phyloP scores from a whole-genome alignment of 2,797 vertebrate species.

The Mastacembelus armatus region DNA sequence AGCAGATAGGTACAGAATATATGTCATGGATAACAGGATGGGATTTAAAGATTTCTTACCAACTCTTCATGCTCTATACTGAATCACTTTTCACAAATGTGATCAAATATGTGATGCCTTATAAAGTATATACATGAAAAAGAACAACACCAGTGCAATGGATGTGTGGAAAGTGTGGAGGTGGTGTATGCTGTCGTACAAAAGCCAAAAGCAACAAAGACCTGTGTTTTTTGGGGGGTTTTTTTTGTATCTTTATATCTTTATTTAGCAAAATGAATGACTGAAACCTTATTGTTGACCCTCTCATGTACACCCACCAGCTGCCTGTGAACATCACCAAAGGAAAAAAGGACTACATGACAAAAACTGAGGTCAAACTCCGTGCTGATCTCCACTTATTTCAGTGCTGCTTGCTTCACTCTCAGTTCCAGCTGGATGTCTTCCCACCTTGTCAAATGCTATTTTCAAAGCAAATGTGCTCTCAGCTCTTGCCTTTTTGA shows the following conservation, averaged over 20 bases:
- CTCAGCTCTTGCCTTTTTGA: slow-evolving; percentile 2
- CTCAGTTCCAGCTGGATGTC: background rate
- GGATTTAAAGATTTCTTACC: background rate
- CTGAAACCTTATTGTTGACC: slow-evolving; percentile 2
- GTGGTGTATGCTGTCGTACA: background rate
- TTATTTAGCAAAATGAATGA: background rate
- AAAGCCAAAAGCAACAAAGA: background rate
- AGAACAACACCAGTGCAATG: background rate
- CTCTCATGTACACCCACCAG: slow-evolving; percentile 4
- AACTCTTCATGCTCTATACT: too few species aligned
- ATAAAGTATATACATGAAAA: too few species aligned
- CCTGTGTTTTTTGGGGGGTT: background rate
- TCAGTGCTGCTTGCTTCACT: background rate
- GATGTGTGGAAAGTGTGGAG: background rate
- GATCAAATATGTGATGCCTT: too few species aligned
- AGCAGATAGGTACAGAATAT: too few species aligned
- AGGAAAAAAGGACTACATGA: background rate
- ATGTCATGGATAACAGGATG: too few species aligned
- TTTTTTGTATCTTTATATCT: too few species aligned
- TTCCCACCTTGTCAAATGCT: slow-evolving; percentile 1
- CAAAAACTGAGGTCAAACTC: background rate
- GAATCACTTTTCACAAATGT: background rate
- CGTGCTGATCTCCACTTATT: background rate
- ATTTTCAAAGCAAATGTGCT: background rate
- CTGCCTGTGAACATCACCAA: background rate